Base-by-base conservation (phyloP, 1,140 invertebrate genomes). In the Cyphomyrmex costatus region DNA sequence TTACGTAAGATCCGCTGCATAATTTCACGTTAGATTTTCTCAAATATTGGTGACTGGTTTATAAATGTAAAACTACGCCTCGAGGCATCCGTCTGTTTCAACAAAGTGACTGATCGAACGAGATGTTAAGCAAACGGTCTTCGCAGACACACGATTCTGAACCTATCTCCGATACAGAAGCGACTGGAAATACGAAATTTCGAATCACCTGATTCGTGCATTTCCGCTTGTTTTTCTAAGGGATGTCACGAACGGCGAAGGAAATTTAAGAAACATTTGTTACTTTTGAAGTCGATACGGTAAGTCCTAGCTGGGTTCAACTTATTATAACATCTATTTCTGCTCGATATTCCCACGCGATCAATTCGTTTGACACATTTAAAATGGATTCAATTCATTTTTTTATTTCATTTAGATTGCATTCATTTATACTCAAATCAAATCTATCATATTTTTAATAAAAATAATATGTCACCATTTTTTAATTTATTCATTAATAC, bases 191-290 rank as follows among this genome's bases (percentile, higher is more conserved):
- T 58, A 63, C 58, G 10, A 16, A 78, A 53, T 70, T 70, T 42
- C 49, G 21, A 58, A 51, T 70, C 78, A 80, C 21, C 16, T 42
- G 33, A 80, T 80, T 51, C 65, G 10, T 68, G 3, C 16, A 80
- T 80, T 80, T 80, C 21, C 49, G 21, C 6, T 60, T 16, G 7
- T 36, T 21, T 56, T 46, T 70, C 46, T 4, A 27, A 30, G 14
- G 27, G 63, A 16, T 68, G 42, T 33, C 60, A 49, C 60, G 27
- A 7, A 8, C 30, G 46, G 58, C 49, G 33, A 70, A 70, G 78
- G 58, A 80, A 80, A 56, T 56, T 24, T 16, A 80, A 21, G 30
- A 1, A 68, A 14, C 16, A 58, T 70, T 70, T 80, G 33, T 70
- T 80, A 70, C 33, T 56, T 46, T n/a, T 56, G 3, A 80, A 27